Evolutionary conservation across 1,140 invertebrate genomes (phyloP), one percentile per base, ranked within the genome.

Genomic region (Leguminivora glycinivorella): DNA sequence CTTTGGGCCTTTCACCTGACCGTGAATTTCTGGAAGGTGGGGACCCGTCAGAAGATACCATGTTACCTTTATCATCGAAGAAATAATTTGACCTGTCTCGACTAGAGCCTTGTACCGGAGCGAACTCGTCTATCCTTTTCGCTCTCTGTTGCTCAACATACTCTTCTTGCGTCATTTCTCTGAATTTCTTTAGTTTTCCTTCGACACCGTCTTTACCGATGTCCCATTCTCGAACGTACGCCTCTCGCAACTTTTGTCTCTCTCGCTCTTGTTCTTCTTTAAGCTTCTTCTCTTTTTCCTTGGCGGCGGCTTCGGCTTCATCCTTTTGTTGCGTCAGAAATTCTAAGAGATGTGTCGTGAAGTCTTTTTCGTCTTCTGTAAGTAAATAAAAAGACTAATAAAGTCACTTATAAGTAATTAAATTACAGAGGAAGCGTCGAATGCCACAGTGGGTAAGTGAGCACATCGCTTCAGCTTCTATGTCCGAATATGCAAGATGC

Each of bases 121-220:
- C 95, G 87, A 97, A 97, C 84, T 96, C 95, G 5, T 92, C 69
- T 9, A 89, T 88, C 70, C 96, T 93, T 79, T 95, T 93, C 72
- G 91, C 86, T 68, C 96, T 93, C 83, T 96, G 94, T 78, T 95
- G 94, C 70, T 95, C 92, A 10, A 96, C 93, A 95, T 96, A 97
- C 89, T 97, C 94, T 84, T 96, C 94, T 92, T 97, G 96, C 0
- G 94, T 94, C 93, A 96, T 95, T 71, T 93, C 90, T 75, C 92
- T 90, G 73, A 93, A 92, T 76, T 93, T 93, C 66, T 93, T 93
- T 14, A 90, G 75, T 75, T 88, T 83, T 1, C 80, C 76, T 5
- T 92, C 83, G 22, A 87, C 75, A 3, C 91, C 89, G 69, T 92
- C 87, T 79, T 96, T 96, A 1, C 95, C 94, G 14, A 93, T 81